Evolutionary conservation across 2,113 vertebrate species (phyloP), one percentile per base, ranked within the genome.

Genomic region (Odontesthes bonariensis): DNA sequence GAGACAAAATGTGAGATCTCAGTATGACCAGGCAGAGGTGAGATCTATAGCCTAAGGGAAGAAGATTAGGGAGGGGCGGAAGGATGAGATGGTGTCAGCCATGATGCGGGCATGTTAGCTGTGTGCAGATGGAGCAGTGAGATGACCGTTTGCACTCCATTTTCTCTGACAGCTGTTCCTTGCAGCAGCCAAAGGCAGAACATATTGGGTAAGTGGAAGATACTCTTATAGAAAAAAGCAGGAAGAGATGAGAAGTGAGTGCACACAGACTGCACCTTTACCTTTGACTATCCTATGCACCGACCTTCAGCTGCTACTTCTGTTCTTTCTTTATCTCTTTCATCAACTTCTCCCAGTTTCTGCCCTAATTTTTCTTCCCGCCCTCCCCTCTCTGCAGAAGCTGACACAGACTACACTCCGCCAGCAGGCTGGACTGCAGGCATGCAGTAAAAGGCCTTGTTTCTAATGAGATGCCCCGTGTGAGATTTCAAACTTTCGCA

Each of bases 381-480:
- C 17, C 6, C 0, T 3, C 17, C 6, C 53, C 17, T 49, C 53
- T 52, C 58, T 6, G 68, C 58, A 74, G 46, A 79, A 35, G 64
- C 20, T 9, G 35, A 72, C 52, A 61, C 12, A 14, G 72, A 67
- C 57, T 23, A 2, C 8, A 12, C 69, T 71, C 38, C 20, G 62
- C 74, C 69, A n/a, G 52, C 57, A 44, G 83, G 73, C 42, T 58
- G 6, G 27, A 58, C 42, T 38, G 13, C 8, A 57, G 58, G 54
- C 75, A 59, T 8, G 44, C 16, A 61, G 44, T n/a, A 78, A 57
- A 64, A 74, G 27, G 63, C 61, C 72, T 64, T 17, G 79, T 59
- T 84, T 84, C 74, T 88, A 84, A 91, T 64, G 66, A 89, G 77
- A 81, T 20, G 38, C 68, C 65, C 56, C 69, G 44, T 8, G 64